These are phyloP conservation scores for Candidula unifasciata DNA, from an alignment of 2,888 invertebrate genomes.

Conservation along the genomic window DNA sequence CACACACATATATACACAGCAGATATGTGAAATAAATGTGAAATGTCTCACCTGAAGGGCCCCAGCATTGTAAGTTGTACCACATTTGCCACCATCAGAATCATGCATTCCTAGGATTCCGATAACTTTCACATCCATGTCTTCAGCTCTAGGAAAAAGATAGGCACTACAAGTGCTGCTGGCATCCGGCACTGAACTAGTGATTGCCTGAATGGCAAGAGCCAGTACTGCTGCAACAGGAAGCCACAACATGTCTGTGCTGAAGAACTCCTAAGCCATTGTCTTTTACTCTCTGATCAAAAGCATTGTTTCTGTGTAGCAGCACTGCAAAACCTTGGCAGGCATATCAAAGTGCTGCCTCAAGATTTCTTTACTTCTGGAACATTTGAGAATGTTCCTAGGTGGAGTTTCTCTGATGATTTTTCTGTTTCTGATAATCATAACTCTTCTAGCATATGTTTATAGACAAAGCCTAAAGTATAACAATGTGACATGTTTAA, in stretches of 20 bases:
- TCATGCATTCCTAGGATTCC: slow-evolving; percentile 27
- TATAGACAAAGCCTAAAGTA: no score
- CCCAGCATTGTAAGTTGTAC: background rate
- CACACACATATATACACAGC: background rate
- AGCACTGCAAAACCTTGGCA: no score
- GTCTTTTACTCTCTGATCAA: background rate
- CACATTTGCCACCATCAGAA: background rate
- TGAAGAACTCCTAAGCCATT: background rate
- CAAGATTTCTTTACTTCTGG: no score
- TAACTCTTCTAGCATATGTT: no score
- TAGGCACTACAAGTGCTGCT: slow-evolving; percentile 14
- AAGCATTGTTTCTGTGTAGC: background rate
- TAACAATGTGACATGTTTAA: no score
- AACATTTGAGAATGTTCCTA: no score
- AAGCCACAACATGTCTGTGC: background rate
- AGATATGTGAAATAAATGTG: background rate
- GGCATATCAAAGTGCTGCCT: no score
- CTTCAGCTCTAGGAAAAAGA: slow-evolving; percentile 16
- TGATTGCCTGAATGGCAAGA: background rate
- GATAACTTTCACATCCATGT: slow-evolving; percentile 20
- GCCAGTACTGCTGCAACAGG: background rate
- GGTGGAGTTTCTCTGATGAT: no score
- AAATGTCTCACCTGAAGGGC: background rate
- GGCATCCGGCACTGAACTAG: background rate
- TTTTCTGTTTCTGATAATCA: no score